Evolutionary conservation across 2,797 vertebrate genomes (phyloP).

Genomic region (Synaphobranchus kaupii): DNA sequence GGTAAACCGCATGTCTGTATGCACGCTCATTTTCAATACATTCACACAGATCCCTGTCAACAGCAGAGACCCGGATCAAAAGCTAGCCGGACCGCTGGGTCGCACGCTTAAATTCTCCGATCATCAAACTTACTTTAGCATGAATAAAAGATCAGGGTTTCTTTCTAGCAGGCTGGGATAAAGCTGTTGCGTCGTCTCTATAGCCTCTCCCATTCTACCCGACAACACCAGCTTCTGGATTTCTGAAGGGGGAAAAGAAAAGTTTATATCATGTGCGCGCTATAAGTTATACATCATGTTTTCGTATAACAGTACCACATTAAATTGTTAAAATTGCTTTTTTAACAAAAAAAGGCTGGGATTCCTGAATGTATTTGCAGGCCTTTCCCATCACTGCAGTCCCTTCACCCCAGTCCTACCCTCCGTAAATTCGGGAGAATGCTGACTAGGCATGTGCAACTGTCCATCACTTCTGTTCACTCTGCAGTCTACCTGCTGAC

Average conservation of each 20-base stretch:
- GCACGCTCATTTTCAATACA: neutral
- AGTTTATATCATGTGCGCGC: neutral
- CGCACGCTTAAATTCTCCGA: neutral
- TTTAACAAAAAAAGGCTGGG: neutral
- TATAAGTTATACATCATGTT: neutral
- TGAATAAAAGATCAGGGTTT: slow-evolving; percentile 95
- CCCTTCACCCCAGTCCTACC: neutral
- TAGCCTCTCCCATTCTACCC: slow-evolving; percentile 94
- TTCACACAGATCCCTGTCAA: neutral
- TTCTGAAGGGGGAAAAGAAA: slow-evolving; percentile 72
- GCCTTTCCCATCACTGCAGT: neutral
- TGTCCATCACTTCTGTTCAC: neutral
- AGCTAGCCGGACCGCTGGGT: neutral
- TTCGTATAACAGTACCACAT: neutral
- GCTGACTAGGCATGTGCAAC: neutral
- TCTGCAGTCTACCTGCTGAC: neutral
- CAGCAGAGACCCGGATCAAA: neutral
- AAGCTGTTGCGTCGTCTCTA: slow-evolving; percentile 92
- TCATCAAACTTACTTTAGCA: slow-evolving; percentile 86
- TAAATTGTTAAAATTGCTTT: neutral
- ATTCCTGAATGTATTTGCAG: neutral
- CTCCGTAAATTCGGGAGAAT: neutral
- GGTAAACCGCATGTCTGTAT: neutral
- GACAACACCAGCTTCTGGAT: slow-evolving; percentile 97
- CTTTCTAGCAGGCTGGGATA: slow-evolving; percentile 93